phyloP scores from a whole-genome alignment of 2,888 invertebrate genomes.

The Sturmia bella region DNA sequence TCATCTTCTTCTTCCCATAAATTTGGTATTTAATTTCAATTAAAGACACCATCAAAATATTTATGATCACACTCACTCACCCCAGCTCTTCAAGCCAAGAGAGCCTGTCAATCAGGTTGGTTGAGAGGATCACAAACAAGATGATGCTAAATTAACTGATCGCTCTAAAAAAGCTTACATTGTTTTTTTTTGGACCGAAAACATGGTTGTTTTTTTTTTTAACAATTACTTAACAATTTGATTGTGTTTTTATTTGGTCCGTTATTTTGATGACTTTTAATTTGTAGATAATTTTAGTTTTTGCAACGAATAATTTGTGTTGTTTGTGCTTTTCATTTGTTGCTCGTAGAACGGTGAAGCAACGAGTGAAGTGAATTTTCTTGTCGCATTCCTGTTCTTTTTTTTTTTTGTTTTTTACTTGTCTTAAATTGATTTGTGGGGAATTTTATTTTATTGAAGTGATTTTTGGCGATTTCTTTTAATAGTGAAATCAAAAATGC shows the following conservation, averaged over 20 bases:
- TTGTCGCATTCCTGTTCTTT: slow-evolving; percentile 47
- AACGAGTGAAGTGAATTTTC: slow-evolving; percentile 13
- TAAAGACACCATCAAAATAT: slow-evolving; percentile 64
- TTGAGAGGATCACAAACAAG: slow-evolving; percentile 19
- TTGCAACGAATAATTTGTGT: not conserved
- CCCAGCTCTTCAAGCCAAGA: not conserved
- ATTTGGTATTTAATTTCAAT: slow-evolving; percentile 63
- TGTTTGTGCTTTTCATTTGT: slow-evolving; percentile 31
- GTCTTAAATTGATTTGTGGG: not conserved
- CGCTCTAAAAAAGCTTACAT: not conserved
- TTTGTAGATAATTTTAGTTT: slow-evolving; percentile 25
- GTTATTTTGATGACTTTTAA: slow-evolving; percentile 47
- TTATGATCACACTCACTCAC: slow-evolving; percentile 53
- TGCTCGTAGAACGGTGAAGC: not conserved
- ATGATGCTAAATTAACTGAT: slow-evolving; percentile 23
- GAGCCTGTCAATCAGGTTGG: slow-evolving; percentile 22
- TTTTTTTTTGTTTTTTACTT: slow-evolving; percentile 14
- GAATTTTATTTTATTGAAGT: slow-evolving; percentile 16
- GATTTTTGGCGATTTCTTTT: slow-evolving; percentile 45
- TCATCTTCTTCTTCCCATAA: slow-evolving; percentile 31
- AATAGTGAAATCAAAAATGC: slow-evolving; percentile 58
- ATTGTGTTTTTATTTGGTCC: not conserved
- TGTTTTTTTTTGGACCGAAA: slow-evolving; percentile 2
- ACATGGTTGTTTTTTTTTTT: slow-evolving; percentile 27
- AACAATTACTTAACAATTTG: slow-evolving; percentile 44